Evolutionary conservation across 1,140 invertebrate species (phyloP), one percentile per base, ranked within the genome.

Genomic region (Archivesica marissinica): DNA sequence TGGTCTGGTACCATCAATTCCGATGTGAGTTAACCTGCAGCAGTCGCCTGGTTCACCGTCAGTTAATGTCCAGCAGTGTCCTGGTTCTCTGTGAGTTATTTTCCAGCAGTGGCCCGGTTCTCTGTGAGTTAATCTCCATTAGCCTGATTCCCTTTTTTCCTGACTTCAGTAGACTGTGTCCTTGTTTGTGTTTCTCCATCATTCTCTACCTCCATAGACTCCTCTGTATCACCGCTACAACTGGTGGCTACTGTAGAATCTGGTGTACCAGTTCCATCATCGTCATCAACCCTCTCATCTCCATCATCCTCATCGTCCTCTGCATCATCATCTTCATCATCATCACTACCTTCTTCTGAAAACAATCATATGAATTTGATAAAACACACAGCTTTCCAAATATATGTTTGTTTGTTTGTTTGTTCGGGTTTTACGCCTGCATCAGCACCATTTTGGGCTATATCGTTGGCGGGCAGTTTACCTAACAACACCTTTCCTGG

Each of bases 261-360:
- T 70, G 35, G 66, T 9, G 20, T 70, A 38, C 23, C 20, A 44
- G 23, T 25, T 25, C 47, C 66, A 38, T 9, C 33, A 39, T 23
- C 25, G 15, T 66, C 39, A 7, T 38, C 47, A n/a, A n/a, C n/a
- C 4, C 59, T 68, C 41, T 50, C 77, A 35, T 80, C 77, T 20
- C 56, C 66, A 39, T 81, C 79, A n/a, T 59, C 44, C 33, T 59
- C 35, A 17, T 56, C 54, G 28, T 41, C 47, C 20, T 50, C 39
- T 23, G 35, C 61, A 11, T 38, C 61, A 66, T 41, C 33, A 38
- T 41, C 61, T 23, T 47, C 38, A 6, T 50, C 30, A 9, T 17
- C 23, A 2, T 47, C 25, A 78, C 47, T 54, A n/a, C n/a, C 3
- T 7, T 59, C 54, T 20, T 59, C 54, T 59, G 25, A 59, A 59